Percentiles rank a stretch among this genome's conserved stretches.
Evolutionary conservation across 1,140 invertebrate species (phyloP).

Genomic region (Littorina saxatilis): DNA sequence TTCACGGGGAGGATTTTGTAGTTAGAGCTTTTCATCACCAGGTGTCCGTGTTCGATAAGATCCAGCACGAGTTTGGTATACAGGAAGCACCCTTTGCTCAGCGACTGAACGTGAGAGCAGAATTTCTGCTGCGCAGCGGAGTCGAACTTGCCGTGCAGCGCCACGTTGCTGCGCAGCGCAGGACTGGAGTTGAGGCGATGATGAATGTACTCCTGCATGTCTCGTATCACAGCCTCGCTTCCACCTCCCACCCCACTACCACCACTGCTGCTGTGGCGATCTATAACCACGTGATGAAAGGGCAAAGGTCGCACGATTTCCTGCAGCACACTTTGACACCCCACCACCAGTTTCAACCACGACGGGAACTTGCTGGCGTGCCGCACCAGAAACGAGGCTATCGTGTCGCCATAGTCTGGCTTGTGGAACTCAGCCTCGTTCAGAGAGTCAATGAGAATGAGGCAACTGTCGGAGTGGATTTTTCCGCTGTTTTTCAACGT

Average conservation of each 20-base stretch:
- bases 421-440: slow-evolving; percentile 96
- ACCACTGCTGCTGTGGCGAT: slow-evolving; percentile 35
- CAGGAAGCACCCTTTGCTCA: slow-evolving; percentile 92
- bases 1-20: slow-evolving; percentile 94
- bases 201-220: slow-evolving; percentile 91
- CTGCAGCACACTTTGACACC: slow-evolving; percentile 88
- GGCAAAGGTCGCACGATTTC: slow-evolving; percentile 90
- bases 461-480: slow-evolving; percentile 79
- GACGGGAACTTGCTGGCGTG: slow-evolving; percentile 90
- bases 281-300: slow-evolving; percentile 80
- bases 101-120: slow-evolving; percentile 87
- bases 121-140: slow-evolving; percentile 85
- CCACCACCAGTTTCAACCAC: slow-evolving; percentile 94
- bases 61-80: slow-evolving; percentile 95
- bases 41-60: slow-evolving; percentile 92
- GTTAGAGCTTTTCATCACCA: slow-evolving; percentile 94
- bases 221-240: slow-evolving; percentile 78
- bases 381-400: slow-evolving; percentile 90
- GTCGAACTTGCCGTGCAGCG: slow-evolving; percentile 79
- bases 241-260: slow-evolving; percentile 24
- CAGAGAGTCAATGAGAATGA: slow-evolving; percentile 93
- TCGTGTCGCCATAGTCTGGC: slow-evolving; percentile 93
- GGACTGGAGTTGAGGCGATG: slow-evolving; percentile 86
- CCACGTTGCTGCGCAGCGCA: slow-evolving; percentile 90
- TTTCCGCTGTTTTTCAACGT: slow-evolving; percentile 86